Evolutionary conservation across 2,888 invertebrate genomes (phyloP).

Genomic region (Bembecia ichneumoniformis): DNA sequence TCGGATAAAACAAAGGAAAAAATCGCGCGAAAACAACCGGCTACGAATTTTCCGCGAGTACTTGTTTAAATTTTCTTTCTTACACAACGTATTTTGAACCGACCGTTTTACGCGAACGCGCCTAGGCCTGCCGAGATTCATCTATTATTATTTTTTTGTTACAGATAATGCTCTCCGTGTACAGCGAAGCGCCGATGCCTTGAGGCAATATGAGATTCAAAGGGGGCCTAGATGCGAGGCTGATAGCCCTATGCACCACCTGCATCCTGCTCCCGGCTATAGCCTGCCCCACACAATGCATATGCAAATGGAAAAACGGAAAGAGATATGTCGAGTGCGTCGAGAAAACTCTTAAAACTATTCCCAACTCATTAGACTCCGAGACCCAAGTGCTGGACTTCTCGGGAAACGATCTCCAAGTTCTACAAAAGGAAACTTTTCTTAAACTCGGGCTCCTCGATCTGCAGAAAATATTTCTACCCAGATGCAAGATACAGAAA

Average conservation of each 20-base stretch:
- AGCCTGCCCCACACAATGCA: slow-evolving; percentile 83
- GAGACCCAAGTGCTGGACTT: slow-evolving; percentile 92
- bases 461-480: slow-evolving; percentile 88
- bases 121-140: not conserved
- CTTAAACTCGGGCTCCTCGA: slow-evolving; percentile 84
- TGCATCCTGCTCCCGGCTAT: slow-evolving; percentile 54
- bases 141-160: slow-evolving; percentile 40
- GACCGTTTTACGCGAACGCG: no score
- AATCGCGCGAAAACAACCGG: not conserved
- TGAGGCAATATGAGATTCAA: slow-evolving; percentile 59
- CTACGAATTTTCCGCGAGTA: no score
- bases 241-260: slow-evolving; percentile 59
- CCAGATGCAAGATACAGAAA: slow-evolving; percentile 82
- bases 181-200: slow-evolving; percentile 34
- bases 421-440: slow-evolving; percentile 84
- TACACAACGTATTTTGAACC: no score
- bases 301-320: slow-evolving; percentile 94
- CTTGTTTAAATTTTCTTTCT: no score
- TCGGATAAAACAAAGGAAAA: not conserved
- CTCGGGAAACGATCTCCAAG: slow-evolving; percentile 85
- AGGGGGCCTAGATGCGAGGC: slow-evolving; percentile 50
- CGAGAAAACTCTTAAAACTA: slow-evolving; percentile 80
- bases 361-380: slow-evolving; percentile 85
- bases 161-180: slow-evolving; percentile 53
- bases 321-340: slow-evolving; percentile 92